Evolutionary conservation across 2,113 vertebrate genomes (phyloP).

Genomic region (Chloropsis cyanopogon): DNA sequence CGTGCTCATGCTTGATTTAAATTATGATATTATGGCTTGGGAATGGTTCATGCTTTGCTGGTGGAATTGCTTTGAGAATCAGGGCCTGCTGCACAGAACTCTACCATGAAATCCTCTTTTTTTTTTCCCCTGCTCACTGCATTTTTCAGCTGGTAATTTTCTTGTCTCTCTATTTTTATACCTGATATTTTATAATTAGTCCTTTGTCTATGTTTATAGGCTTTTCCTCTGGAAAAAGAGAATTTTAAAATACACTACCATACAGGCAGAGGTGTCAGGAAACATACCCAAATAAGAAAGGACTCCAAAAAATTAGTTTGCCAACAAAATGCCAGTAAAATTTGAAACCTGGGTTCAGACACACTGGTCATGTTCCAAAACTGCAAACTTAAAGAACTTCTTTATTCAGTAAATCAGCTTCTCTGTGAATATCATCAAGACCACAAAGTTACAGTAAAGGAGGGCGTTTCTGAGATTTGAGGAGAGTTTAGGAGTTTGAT

Average conservation of each 20-base stretch:
- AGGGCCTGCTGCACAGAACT: background rate
- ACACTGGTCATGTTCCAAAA: slow-evolving; percentile 72
- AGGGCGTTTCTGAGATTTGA: slow-evolving; percentile 63
- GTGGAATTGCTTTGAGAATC: background rate
- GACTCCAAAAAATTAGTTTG: slow-evolving; percentile 66
- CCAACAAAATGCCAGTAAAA: slow-evolving; percentile 80
- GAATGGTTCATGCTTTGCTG: background rate
- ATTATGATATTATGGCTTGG: background rate
- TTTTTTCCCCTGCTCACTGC: background rate
- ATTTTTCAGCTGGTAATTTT: slow-evolving; percentile 40
- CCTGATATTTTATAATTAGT: slow-evolving; percentile 59
- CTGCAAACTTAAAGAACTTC: slow-evolving; percentile 72
- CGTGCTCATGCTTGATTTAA: background rate
- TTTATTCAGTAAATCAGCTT: slow-evolving; percentile 77
- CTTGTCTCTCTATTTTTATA: slow-evolving; percentile 40
- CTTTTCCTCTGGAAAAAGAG: slow-evolving; percentile 39
- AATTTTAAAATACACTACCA: slow-evolving; percentile 47
- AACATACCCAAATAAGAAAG: slow-evolving; percentile 70
- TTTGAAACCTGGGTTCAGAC: slow-evolving; percentile 72
- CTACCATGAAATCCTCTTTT: background rate
- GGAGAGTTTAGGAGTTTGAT: slow-evolving; percentile 43
- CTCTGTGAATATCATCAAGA: slow-evolving; percentile 76
- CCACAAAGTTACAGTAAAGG: slow-evolving; percentile 57
- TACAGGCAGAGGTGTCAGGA: slow-evolving; percentile 74
- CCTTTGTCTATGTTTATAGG: slow-evolving; percentile 49